Base-by-base conservation (phyloP, 2,113 vertebrate genomes). In the Mellivora capensis region DNA sequence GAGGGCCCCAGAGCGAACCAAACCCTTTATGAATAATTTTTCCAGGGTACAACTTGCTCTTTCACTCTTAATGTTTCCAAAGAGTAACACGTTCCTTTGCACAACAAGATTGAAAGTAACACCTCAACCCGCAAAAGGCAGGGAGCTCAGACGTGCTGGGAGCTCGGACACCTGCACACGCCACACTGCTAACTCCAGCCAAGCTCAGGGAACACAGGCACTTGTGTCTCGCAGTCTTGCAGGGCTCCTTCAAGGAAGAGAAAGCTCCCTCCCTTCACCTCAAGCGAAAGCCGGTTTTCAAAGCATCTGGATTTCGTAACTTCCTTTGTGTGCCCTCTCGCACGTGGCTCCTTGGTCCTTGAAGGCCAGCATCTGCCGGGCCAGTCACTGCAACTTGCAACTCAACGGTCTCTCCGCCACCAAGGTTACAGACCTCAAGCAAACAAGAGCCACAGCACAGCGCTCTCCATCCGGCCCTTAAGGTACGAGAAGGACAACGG, bases 181-280 rank as follows among this genome's bases (percentile, higher is more conserved):
- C 39, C 76, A 0, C 4, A 0, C 3, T 4, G 31, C 31, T 17
- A 34, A 9, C 52, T 1, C 14, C 21, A 17, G 61, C 37, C 0
- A 5, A 2, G 27, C 27, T 2, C 3, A 25, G 1, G 8, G 14
- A 59, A 3, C 20, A 4, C 0, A 1, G 37, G 44, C 5, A 0
- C 49, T 7, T 3, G 17, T 0, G 20, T 17, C 54, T 18, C 2
- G 6, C 3, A 23, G 20, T 17, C 54, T 18, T 1, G 6, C 3
- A 23, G 42, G 20, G 6, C 7, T 57, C 80, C 23, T 29, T 3
- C 7, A 54, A 6, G 0, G 82, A n/a, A 23, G 39, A 57, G 15
- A 8, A 25, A 0, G 0, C 7, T 7, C 34, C 25, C 34, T 52
- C 21, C 54, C 81, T 34, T 18, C 0, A 52, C 17, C 64, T 4